Evolutionary conservation across 2,113 vertebrate species (phyloP).

Genomic region (Seriola dumerili): DNA sequence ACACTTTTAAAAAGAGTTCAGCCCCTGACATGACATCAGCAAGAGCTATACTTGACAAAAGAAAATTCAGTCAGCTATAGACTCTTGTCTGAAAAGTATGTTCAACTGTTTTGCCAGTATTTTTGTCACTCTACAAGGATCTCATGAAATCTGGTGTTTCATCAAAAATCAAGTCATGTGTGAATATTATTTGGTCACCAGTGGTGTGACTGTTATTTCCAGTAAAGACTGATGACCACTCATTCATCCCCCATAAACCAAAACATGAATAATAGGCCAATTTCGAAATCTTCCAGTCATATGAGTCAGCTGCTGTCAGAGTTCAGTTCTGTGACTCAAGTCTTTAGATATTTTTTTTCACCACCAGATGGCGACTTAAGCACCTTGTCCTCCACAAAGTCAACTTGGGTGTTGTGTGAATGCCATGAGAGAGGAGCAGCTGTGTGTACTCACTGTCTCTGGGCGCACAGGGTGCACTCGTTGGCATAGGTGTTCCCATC

Average conservation of each 20-base stretch:
- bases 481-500: constrained; percentile 88
- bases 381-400: neutral
- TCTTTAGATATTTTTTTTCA: neutral
- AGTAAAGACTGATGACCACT: neutral
- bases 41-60: neutral
- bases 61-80: too few species aligned
- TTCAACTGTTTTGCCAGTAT: too few species aligned
- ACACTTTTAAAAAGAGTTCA: too few species aligned
- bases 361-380: constrained; percentile 11
- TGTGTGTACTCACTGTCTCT: constrained; percentile 80
- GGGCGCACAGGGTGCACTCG: constrained; percentile 86
- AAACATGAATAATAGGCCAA: neutral
- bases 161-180: neutral
- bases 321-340: neutral
- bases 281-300: neutral
- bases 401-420: neutral
- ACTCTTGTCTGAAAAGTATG: neutral
- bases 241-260: neutral
- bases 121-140: neutral
- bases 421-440: constrained; percentile 23
- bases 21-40: neutral
- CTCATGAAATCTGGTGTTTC: neutral
- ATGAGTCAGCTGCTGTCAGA: neutral
- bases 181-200: neutral
- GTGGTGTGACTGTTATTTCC: neutral